Evolutionary conservation across 2,797 vertebrate genomes (phyloP), one percentile per base, ranked within the genome.

Genomic region (Aldrovandia affinis): DNA sequence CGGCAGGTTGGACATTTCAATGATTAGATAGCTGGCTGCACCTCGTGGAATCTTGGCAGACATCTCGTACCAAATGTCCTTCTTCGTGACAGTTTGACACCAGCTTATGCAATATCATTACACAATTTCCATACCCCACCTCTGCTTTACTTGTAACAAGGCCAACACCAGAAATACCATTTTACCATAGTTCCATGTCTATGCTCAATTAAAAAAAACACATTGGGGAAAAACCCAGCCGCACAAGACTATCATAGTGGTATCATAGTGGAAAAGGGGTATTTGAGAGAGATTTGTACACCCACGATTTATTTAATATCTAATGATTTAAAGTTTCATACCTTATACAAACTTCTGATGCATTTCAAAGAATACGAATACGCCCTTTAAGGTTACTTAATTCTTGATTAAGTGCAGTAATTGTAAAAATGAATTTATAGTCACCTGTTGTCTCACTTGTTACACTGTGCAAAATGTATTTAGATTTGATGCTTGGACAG

Each of bases 401-500:
- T 90, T 84, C 89, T 91, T 91, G 91, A 94, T 94, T 93, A 93
- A 93, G 91, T 88, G 86, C 91, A 90, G 93, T 92, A 92, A 94
- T 95, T 95, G 93, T 91, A 94, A 93, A 96, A 95, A 95, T 93
- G 92, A 89, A 90, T 91, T 91, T 93, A 93, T 82, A 70, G 92
- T 91, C 83, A 87, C 89, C 88, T 89, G 88, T 57, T 57, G 50
- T 52, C 50, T 20, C 18, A 20, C 18, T 10, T 57, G 55, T 57
- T 14, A 57, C 61, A 33, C n/a, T n/a, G n/a, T 84, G 75, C 54
- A 50, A 50, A 50, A 2, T 50, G 47, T 50, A 68, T 65, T 84
- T 80, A 79, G 33, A 59, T 25, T 77, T 47, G 22, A 20, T 75
- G 36, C 9, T 81, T 39, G 33, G 55, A 68, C 50, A 54, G 78